These are phyloP conservation scores for Jacana jacana DNA, from an alignment of 2,113 vertebrate genomes.

Conservation along the genomic window DNA sequence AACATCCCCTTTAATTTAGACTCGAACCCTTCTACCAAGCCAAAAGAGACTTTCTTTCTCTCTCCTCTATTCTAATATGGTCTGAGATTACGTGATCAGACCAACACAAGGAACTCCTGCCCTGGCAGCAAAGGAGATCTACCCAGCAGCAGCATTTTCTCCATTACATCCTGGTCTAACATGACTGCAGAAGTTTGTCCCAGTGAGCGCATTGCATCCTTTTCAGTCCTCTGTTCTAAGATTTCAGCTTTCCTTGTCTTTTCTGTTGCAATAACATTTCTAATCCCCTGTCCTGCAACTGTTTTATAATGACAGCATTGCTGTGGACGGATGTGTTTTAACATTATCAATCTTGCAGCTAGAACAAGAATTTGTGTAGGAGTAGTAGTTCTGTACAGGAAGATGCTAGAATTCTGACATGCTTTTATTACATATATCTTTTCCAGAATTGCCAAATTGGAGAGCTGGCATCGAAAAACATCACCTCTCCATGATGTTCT, in stretches of 20 bases:
- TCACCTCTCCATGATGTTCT: background rate
- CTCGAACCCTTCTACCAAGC: background rate
- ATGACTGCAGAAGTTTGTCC: background rate
- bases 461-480: background rate
- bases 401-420: background rate
- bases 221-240: background rate
- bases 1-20: background rate
- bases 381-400: background rate
- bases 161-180: background rate
- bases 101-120: background rate
- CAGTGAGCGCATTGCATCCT: background rate
- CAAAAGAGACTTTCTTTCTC: background rate
- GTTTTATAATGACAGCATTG: background rate
- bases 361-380: background rate
- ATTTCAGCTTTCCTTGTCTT: background rate
- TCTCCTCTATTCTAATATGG: background rate
- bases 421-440: background rate
- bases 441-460: background rate
- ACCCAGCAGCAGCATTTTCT: background rate
- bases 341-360: background rate
- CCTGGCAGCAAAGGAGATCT: background rate
- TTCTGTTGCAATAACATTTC: background rate
- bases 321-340: background rate
- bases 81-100: background rate
- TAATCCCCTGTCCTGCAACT: background rate